Evolutionary conservation across 2,797 vertebrate species (phyloP), one percentile per base, ranked within the genome.

Genomic region (Acanthornis magna): DNA sequence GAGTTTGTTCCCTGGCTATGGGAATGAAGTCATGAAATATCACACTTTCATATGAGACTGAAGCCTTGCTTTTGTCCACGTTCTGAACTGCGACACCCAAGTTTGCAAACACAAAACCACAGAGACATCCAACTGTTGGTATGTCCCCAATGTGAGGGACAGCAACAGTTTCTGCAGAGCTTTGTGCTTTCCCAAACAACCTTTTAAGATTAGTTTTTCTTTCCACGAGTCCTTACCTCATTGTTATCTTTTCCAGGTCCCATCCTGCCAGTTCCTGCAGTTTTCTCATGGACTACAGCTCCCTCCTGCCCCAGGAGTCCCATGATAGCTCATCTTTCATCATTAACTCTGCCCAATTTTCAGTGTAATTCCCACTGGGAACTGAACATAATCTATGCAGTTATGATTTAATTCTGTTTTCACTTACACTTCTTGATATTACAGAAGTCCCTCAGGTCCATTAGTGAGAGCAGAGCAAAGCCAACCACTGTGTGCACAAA

Each of bases 401-500:
- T 70, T 88, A 61, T 29, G 27, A 61, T 50, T 84, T 61, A 45
- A 65, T 87, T 61, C 48, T 57, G 16, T 54, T 77, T 93, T 74
- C 60, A 54, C 16, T 86, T 38, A 51, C 18, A 17, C 32, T 57
- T 70, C 50, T 40, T n/a, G 22, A 30, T 34, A n/a, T 43, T 14
- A 30, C 6, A 43, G 26, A 68, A 61, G 16, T n/a, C 58, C 14
- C 42, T 32, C n/a, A 11, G 36, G 22, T 73, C 51, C 16, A 34
- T 25, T 66, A 32, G 18, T 23, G 40, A 61, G 42, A 92, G 42
- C 58, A 82, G n/a, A 72, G 75, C 27, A 30, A 87, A 65, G 43
- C 38, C 23, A 42, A 29, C 27, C 4, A 9, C 61, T 0, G 0
- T 18, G 25, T 34, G 19, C 34, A 57, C 27, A 55, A 4, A 80